A percentile compares a stretch with the other conserved stretches of the same genome.
phyloP scores from a whole-genome alignment of 2,888 invertebrate genomes.

The Andrena bicolor region DNA sequence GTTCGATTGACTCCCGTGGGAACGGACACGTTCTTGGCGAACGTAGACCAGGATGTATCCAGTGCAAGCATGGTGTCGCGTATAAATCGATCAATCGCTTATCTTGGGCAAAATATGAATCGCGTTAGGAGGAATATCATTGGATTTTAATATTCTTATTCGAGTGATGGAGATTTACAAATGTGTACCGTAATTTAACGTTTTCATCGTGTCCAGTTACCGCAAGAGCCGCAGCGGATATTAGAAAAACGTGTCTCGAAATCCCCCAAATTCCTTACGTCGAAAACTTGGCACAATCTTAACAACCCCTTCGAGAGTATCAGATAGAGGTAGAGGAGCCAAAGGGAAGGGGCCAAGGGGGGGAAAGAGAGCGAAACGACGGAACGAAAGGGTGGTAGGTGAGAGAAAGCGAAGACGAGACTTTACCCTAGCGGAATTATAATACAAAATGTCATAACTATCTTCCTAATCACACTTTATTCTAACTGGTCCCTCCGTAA shows the following conservation, averaged over 20 bases:
- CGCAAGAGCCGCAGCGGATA: neutral
- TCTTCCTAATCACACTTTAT: conserved; percentile 84
- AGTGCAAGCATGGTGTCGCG: no score
- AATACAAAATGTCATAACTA: conserved; percentile 84
- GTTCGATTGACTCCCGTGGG: conserved; percentile 78
- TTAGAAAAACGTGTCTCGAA: conserved; percentile 30
- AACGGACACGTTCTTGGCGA: conserved; percentile 16
- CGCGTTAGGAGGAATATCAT: no score
- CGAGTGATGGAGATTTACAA: no score
- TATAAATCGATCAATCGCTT: no score
- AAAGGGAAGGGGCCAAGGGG: conserved; percentile 32
- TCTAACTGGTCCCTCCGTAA: conserved; percentile 81
- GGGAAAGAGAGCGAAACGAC: conserved; percentile 43
- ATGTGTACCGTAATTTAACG: no score
- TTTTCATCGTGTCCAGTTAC: neutral
- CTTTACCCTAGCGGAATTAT: conserved; percentile 80
- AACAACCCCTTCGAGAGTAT: conserved; percentile 78
- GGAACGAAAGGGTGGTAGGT: conserved; percentile 41
- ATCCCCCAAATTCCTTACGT: conserved; percentile 47
- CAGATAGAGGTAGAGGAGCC: conserved; percentile 33
- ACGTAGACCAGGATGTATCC: neutral
- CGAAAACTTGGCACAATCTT: conserved; percentile 79
- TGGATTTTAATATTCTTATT: no score
- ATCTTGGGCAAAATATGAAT: no score
- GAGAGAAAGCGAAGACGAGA: conserved; percentile 51